These are phyloP conservation scores for Aphrocallistes beatrix DNA, from an alignment of 37 sponge, comb jelly and placozoan genomes.

Conservation along the genomic window DNA sequence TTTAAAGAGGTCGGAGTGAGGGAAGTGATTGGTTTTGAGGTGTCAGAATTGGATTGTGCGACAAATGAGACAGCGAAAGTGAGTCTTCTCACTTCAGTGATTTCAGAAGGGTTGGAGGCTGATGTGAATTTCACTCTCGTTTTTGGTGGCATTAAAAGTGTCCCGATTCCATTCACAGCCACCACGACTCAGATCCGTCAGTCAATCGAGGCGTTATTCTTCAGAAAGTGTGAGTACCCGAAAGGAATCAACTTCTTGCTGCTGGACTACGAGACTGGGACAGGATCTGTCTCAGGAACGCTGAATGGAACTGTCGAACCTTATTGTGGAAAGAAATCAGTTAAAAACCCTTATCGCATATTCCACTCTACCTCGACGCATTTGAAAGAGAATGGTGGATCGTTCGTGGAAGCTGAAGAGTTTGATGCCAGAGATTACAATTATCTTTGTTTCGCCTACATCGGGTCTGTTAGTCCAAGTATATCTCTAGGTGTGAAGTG, in stretches of 20 bases:
- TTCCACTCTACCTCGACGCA: background rate
- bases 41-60: background rate
- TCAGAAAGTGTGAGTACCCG: background rate
- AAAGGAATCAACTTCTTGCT: background rate
- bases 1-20: background rate
- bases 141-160: background rate
- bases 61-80: background rate
- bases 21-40: background rate
- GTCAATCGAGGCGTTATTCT: background rate
- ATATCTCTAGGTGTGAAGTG: background rate
- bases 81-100: background rate
- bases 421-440: slow-evolving; percentile 9
- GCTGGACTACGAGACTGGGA: background rate
- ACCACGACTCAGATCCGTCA: background rate
- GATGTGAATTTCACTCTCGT: background rate
- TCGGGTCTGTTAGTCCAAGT: background rate
- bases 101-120: background rate
- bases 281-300: background rate
- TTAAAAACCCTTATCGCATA: background rate
- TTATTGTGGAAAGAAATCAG: background rate
- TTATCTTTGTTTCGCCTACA: background rate
- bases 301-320: background rate
- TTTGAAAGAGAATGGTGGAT: background rate
- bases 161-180: slow-evolving; percentile 8
- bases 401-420: background rate